Evolutionary conservation across 2,888 invertebrate genomes (phyloP), one percentile per base, ranked within the genome.

Genomic region (Caenorhabditis plicata): DNA sequence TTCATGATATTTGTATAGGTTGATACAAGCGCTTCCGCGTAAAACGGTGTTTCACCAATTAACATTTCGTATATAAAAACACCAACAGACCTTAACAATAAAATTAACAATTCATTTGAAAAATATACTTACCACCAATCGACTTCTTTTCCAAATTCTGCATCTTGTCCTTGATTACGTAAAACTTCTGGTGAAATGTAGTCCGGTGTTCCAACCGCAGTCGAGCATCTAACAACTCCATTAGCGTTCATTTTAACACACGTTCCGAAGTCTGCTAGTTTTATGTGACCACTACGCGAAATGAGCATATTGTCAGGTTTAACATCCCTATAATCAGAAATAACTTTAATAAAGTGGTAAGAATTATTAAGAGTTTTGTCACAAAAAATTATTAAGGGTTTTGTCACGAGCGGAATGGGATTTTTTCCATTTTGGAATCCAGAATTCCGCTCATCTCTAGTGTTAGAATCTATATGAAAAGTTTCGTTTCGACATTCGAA

Each of bases 1-100:
- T 96, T 93, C 95, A 98, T 96, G 74, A 98, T 98, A 85, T 95
- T 95, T 63, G 93, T 92, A 82, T 98, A 98, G 2, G 96, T 98
- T 50, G 93, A 93, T 36, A 96, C 91, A 76, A 99, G 87, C 64
- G 95, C 94, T 82, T 98, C 98, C 3, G 96, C 96, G 84, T 92
- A 96, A 84, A 98, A 98, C 0, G 98, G 98, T 11, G 98, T 94
- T 83, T 99, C 98, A 7, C 86, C 85, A 55, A 93, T 90, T 47
- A 98, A 85, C 95, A 98, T 95, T 86, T 98, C 98, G 83, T 93
- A 98, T 2, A 98, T 87, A 83, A 98, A 93, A 75, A 98, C 94
- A 49, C 98, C 98, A 23, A 96, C 95, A 19, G 95, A 94, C 70
- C 64, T 64, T 26, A n/a, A 57, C 45, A 13, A 7, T 11, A 44